Evolutionary conservation across 2,113 vertebrate species (phyloP).

Genomic region (Siniperca knerii): DNA sequence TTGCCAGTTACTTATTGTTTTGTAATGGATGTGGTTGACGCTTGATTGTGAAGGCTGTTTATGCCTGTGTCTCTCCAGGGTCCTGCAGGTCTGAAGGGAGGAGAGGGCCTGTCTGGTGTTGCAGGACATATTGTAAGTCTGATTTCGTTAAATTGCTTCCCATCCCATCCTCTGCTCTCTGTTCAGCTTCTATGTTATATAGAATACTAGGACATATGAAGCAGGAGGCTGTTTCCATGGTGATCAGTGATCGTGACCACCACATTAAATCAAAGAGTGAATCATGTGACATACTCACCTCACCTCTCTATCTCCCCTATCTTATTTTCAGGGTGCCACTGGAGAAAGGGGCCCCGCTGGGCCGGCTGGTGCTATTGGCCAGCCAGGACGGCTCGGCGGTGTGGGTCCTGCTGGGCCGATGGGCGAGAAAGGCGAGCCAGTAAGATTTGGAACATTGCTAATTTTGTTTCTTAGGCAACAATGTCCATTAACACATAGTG

Average conservation of each 20-base stretch:
- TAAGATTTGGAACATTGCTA: constrained; percentile 79
- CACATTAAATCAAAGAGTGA: constrained; percentile 61
- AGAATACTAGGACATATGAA: constrained; percentile 42
- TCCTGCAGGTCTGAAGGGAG: constrained; percentile 90
- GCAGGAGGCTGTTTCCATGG: constrained; percentile 75
- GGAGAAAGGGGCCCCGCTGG: constrained; percentile 92
- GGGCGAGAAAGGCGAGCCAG: constrained; percentile 93
- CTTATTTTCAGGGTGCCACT: constrained; percentile 85
- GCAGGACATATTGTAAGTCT: constrained; percentile 87
- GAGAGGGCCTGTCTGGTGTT: constrained; percentile 88
- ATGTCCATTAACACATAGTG: constrained; percentile 22
- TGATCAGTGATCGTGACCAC: constrained; percentile 56
- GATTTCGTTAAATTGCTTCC: constrained; percentile 32
- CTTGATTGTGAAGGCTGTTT: constrained; percentile 9
- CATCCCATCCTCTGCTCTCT: not conserved
- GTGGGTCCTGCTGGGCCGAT: constrained; percentile 87
- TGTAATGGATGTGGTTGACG: not conserved
- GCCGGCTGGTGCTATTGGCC: constrained; percentile 89
- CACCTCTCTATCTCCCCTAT: constrained; percentile 36
- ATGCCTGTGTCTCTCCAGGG: constrained; percentile 81
- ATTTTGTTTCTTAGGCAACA: constrained; percentile 45
- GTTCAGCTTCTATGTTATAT: constrained; percentile 27
- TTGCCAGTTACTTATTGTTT: not conserved
- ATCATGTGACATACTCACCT: constrained; percentile 49
- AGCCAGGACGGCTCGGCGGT: constrained; percentile 88